Conservation (phyloP, 2,888 invertebrate genomes). For the Acleris laterana region DNA sequence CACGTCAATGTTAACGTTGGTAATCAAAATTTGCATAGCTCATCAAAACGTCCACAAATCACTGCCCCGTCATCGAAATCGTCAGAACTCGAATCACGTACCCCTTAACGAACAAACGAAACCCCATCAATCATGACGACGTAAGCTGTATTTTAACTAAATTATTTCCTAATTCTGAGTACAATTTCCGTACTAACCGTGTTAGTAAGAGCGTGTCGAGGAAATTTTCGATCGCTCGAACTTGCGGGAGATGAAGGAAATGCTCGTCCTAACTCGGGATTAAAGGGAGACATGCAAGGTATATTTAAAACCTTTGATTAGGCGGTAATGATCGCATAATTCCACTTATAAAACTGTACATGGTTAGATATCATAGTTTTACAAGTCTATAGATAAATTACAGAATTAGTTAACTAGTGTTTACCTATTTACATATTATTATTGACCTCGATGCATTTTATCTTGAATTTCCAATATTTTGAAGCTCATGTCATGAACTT, state of each 20-base stretch:
- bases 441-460: too few species aligned
- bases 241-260: conserved; percentile 38
- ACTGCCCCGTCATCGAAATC: conserved; percentile 24
- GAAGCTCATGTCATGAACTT: too few species aligned
- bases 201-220: conserved; percentile 49
- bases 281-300: conserved; percentile 37
- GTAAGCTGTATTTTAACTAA: conserved; percentile 67
- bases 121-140: conserved; percentile 67
- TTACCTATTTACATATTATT: too few species aligned
- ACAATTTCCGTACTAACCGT: conserved; percentile 61
- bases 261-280: conserved; percentile 35
- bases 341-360: too few species aligned
- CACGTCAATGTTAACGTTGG: not conserved
- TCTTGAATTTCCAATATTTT: too few species aligned
- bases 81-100: conserved; percentile 41
- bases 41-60: conserved; percentile 31
- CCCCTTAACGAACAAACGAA: conserved; percentile 45
- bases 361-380: too few species aligned
- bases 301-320: too few species aligned
- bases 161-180: conserved; percentile 76
- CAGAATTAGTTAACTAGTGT: too few species aligned
- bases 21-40: conserved; percentile 17
- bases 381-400: too few species aligned
- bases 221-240: conserved; percentile 42
- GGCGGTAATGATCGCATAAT: too few species aligned